Base-by-base conservation (phyloP, 2,113 vertebrate species). In the Paratilapia polleni region DNA sequence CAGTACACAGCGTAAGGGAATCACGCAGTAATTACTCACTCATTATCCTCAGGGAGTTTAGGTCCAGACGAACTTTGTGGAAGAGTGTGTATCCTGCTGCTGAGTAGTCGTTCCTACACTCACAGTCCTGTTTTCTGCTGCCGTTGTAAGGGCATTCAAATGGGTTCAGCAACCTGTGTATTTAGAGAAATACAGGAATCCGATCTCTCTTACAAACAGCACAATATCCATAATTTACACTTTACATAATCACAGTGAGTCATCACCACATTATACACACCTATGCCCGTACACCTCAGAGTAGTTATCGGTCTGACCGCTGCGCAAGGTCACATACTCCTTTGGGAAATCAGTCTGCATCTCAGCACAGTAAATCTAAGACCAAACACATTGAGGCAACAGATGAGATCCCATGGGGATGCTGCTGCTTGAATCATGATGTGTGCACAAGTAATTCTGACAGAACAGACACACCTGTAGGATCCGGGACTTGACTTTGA, bases 121-220 rank as follows among this genome's bases (percentile, higher is more conserved):
- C 90, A 63, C 98, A 98, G 88, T 99, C 97, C 89, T 96, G 96
- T 78, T 94, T 96, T 75, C 97, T 96, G 88, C 96, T 99, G 94
- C 98, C 97, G 57, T 99, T 98, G 78, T 97, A 97, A 41, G 98
- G 98, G 70, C 98, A 99, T 58, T 99, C 97, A 31, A 98, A 98
- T 0, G 98, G 98, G 93, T 99, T 99, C 91, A 96, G 95, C 73
- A 99, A 73, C 90, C 98, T 99, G 84, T 19, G 43, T 3, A 5
- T 66, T 11, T 41, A 70, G 17, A 80, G 17, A 78, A 62, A 31
- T 10, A 17, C 22, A 47, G 22, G 12, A 22, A 77, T n/a, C 31
- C 19, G 17, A 19, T 19, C 26, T 73, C 43, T 43, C 11, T 11
- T 12, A 4, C 5, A 77, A 62, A 57, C 57, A 52, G 36, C 19